Evolutionary conservation across 2,797 vertebrate genomes (phyloP), one percentile per base, ranked within the genome.

Genomic region (Chaetophractus vellerosus): DNA sequence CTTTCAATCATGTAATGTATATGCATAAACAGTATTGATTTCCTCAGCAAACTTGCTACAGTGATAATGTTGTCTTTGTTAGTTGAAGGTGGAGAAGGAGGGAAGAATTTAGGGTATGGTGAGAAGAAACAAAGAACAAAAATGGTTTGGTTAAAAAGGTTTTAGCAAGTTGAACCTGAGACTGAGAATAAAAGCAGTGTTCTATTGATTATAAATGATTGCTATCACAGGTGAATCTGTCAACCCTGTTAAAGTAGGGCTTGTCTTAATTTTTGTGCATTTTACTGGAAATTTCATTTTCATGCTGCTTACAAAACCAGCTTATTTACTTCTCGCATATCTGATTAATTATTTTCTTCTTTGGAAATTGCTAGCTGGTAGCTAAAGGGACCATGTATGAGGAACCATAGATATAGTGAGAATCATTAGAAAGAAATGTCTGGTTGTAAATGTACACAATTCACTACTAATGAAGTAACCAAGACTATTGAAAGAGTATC

Each of bases 261-360:
- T 75, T 23, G 28, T 68, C 8, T 71, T 90, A 88, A 16, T 82
- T 90, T 88, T 78, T 38, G 2, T 84, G 33, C 75, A 21, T 95
- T 96, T 93, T 90, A 92, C 87, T 64, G 21, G 64, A 78, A 93
- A 94, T 61, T 68, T 90, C 1, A 38, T 79, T 92, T 96, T 82
- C 36, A 45, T 64, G 41, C 38, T 92, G 21, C 69, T 94, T 38
- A 38, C 90, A 80, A 96, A 84, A 94, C 38, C 87, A 69, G 31
- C 45, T 90, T 24, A 68, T 90, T 96, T 93, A 83, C 87, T 79
- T 36, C 57, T 82, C 16, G 59, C 10, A 19, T 81, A 61, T 28
- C 26, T 80, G 16, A 23, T 33, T 88, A 74, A 78, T 83, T 88
- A 61, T 94, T 93, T 96, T 93, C 59, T 90, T 93, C 10, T 36